Base-by-base conservation (phyloP, 1,140 invertebrate genomes). In the Plodia interpunctella region DNA sequence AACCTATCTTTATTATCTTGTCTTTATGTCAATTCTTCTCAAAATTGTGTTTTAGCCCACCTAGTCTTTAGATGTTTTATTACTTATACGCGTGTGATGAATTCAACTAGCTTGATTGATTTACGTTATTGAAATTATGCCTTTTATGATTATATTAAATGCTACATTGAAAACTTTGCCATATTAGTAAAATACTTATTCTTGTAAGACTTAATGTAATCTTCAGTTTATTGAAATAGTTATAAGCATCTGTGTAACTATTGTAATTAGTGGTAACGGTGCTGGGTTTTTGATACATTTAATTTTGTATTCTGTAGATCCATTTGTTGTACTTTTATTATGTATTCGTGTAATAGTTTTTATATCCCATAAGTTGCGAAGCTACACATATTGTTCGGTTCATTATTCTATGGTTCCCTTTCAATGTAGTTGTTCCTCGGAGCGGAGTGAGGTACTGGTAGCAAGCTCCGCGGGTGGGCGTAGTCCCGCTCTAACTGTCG, bases 81-180 rank as follows among this genome's bases (percentile, higher is more conserved):
- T 69, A 53, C 66, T 66, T 69, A 60, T 65, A 66, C 66, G 71
- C 70, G 65, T 69, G 68, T 72, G 63, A 77, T 68, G 72, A 78
- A 80, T 76, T 80, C 78, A 76, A 69, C 68, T 75, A 81, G 72
- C 68, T 80, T 72, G 73, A 73, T 78, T 74, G 70, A 67, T 54
- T 66, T 75, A 76, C 72, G 64, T 74, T 82, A 72, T 75, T 73
- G 70, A 70, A 81, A 85, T 83, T 82, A 85, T 79, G 74, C 69
- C 76, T 44, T 44, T 32, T 44, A 44, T 15, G n/a, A 15, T 15
- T 74, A 74, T 78, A 70, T 76, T 67, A 81, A 83, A 87, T 83
- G 78, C 86, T 88, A 88, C 86, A 88, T 88, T 86, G 86, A 88
- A 88, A 88, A 88, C 83, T 87, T 87, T 88, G 86, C 86, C 86